A percentile compares a stretch with the other conserved stretches of the same genome.
Conservation (phyloP, 1,140 invertebrate genomes). For the Kradibia gibbosae region DNA sequence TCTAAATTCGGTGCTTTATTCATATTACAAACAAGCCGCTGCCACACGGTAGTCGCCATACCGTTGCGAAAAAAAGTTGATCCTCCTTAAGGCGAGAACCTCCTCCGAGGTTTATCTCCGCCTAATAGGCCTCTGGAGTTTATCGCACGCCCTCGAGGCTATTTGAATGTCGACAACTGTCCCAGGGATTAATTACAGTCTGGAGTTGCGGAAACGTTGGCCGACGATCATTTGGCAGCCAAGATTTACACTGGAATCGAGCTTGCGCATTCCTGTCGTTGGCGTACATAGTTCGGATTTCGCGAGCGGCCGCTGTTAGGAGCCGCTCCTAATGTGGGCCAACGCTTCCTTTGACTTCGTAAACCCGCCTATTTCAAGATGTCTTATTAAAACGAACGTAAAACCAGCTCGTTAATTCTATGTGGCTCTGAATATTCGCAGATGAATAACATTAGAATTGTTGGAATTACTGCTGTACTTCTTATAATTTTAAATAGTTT, state of each 20-base stretch:
- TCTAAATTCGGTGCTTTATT: conserved; percentile 70
- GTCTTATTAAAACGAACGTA: not conserved
- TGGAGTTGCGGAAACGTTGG: not conserved
- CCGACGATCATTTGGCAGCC: not conserved
- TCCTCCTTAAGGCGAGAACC: not conserved
- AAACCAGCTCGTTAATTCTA: not conserved
- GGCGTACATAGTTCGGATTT: not conserved
- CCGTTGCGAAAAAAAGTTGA: not conserved
- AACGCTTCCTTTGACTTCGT: not conserved
- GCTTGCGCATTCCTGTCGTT: not conserved
- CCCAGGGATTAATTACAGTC: too few relatives aligned
- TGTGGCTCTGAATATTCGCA: not conserved
- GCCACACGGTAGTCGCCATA: not conserved
- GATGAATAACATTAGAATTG: too few relatives aligned
- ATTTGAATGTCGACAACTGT: not conserved
- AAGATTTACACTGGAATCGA: not conserved
- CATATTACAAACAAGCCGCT: conserved; percentile 66
- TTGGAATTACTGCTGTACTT: too few relatives aligned
- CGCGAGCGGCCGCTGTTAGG: not conserved
- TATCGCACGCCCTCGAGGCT: not conserved
- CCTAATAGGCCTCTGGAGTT: not conserved
- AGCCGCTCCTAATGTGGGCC: not conserved
- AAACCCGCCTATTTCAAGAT: not conserved
- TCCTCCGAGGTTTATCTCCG: not conserved
- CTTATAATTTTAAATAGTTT: too few relatives aligned